Evolutionary conservation across 2,888 invertebrate species (phyloP), one percentile per base, ranked within the genome.

Genomic region (Eutolmus rufibarbis): DNA sequence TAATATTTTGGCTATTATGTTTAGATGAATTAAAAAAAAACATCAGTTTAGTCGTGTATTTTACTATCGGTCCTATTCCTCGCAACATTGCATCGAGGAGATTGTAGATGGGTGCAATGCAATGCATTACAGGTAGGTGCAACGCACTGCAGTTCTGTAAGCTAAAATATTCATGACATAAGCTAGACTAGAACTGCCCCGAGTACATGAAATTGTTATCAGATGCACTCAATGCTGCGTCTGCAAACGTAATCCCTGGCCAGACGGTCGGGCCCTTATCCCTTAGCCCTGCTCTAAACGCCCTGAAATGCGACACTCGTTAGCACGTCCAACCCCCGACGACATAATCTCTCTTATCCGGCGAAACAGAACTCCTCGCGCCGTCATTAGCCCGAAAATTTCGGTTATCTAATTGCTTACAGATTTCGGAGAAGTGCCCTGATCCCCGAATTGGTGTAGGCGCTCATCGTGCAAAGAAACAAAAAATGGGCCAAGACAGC

Each of bases 331-430:
- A 81, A 19, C 78, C 81, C 51, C 43, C 34, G 81, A 51, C 34
- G 31, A 51, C 51, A n/a, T 81, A 81, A 81, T 81, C 81, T 66
- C 81, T 66, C 66, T 81, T 51, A 81, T 81, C 81, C 28, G 43
- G 51, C 46, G 56, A 51, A 81, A 81, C 51, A 31, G 66, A 8
- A 43, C 78, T 78, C 43, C 78, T 31, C 56, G 34, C 28, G 43
- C 28, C 51, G 51, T 37, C 81, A 81, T 81, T 81, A 81, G 81
- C 56, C 28, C 19, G 31, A 81, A 81, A 81, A 51, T 81, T 81
- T 81, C 34, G 28, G 51, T 81, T 81, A 56, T 81, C 81, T 81
- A 81, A 81, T 81, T 81, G 81, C 81, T 81, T 81, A 81, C 81
- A 81, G 81, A 51, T 56, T 81, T 31, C 9, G 51, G 9, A 43